A percentile compares a stretch with the other conserved stretches of the same genome.
Evolutionary conservation across 2,113 vertebrate genomes (phyloP).

Genomic region (Plotosus lineatus): DNA sequence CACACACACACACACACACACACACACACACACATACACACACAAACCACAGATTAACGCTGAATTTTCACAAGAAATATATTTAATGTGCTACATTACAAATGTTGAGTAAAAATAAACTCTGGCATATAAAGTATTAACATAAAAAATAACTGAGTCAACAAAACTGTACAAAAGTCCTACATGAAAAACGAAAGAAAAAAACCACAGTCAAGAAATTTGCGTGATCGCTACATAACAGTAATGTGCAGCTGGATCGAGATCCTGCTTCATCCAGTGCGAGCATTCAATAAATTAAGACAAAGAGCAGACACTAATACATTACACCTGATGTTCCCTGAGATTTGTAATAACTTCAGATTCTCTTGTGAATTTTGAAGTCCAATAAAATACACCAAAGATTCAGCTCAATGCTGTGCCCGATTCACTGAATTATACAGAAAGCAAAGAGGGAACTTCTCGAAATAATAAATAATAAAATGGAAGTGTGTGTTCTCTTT

Average conservation of each 20-base stretch:
- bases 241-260: slow-evolving; percentile 44
- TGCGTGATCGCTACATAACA: slow-evolving; percentile 40
- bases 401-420: slow-evolving; percentile 24
- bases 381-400: slow-evolving; percentile 18
- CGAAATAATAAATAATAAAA: slow-evolving; percentile 25
- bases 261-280: slow-evolving; percentile 57
- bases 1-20: too few species aligned
- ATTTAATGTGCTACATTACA: slow-evolving; percentile 77
- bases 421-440: not conserved
- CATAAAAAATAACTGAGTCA: slow-evolving; percentile 65
- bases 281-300: slow-evolving; percentile 50
- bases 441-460: slow-evolving; percentile 8
- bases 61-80: slow-evolving; percentile 64
- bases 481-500: not conserved
- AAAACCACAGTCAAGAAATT: slow-evolving; percentile 21
- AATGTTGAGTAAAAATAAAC: slow-evolving; percentile 76
- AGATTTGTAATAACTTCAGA: slow-evolving; percentile 26
- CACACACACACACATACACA: too few species aligned
- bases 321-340: slow-evolving; percentile 12
- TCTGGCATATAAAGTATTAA: slow-evolving; percentile 74
- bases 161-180: slow-evolving; percentile 56
- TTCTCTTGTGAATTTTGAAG: slow-evolving; percentile 31
- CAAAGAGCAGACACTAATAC: slow-evolving; percentile 15
- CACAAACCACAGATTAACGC: not conserved
- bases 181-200: slow-evolving; percentile 25